Conservation (phyloP, 2,888 invertebrate species). For the Toxonevra muliebris region DNA sequence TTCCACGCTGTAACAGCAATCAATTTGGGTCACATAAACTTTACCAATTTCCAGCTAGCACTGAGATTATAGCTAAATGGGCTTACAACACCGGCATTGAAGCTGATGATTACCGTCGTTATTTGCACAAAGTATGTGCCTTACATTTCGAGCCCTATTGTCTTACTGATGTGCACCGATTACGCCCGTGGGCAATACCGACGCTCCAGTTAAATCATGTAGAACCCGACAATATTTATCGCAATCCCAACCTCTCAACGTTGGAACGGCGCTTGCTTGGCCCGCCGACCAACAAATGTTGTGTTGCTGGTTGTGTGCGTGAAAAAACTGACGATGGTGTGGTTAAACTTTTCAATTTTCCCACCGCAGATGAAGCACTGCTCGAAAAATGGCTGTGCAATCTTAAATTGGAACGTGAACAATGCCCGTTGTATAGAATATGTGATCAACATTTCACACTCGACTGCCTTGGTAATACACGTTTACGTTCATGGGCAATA, state of each 20-base stretch:
- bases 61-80: constrained; percentile 51
- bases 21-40: constrained; percentile 45
- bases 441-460: constrained; percentile 43
- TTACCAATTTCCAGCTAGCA: constrained; percentile 48
- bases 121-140: constrained; percentile 53
- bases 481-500: constrained; percentile 43
- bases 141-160: constrained; percentile 53
- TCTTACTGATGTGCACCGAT: constrained; percentile 43
- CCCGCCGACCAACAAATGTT: constrained; percentile 39
- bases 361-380: constrained; percentile 36
- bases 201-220: constrained; percentile 44
- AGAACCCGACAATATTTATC: constrained; percentile 27
- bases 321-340: constrained; percentile 32
- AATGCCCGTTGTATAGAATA: constrained; percentile 40
- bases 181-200: constrained; percentile 55
- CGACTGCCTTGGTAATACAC: constrained; percentile 43
- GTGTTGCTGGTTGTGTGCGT: constrained; percentile 37
- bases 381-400: constrained; percentile 44
- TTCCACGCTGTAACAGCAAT: constrained; percentile 36
- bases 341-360: constrained; percentile 40
- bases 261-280: constrained; percentile 38
- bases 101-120: constrained; percentile 46
- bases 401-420: constrained; percentile 39
- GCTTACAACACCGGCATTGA: constrained; percentile 49
- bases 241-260: constrained; percentile 38